Base-by-base conservation (phyloP, 2,888 invertebrate species). In the Apodemia zela region DNA sequence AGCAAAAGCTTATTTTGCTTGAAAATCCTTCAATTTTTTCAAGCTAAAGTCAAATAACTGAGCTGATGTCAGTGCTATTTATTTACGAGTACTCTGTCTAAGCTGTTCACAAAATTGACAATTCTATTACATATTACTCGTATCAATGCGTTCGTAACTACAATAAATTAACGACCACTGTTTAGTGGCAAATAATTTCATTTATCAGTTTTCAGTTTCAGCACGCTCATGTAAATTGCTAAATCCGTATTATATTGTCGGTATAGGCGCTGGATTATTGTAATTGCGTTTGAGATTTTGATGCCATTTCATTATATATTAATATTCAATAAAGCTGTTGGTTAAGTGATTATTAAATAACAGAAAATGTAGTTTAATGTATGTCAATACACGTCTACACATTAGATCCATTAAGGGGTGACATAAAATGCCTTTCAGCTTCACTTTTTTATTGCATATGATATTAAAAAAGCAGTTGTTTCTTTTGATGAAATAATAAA, bases 251-350 rank as follows among this genome's bases (percentile, higher is more conserved):
- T 72, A 77, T 73, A 73, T 72, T 75, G 75, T 74, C 78, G 71
- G 69, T 73, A 66, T 67, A 65, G 66, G 67, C 67, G 67, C 66
- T 68, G 73, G 80, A 81, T 84, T 81, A 84, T 75, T 74, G 77
- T 83, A 78, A 84, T 83, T 81, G 78, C 76, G 77, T 80, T 73
- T 71, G 78, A 77, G 78, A 75, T 47, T 73, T 76, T 75, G 76
- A 72, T 69, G 57, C 63, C 57, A 57, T 21, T 58, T 45, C 18
- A 61, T 67, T 63, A 8, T 6, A 47, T 47, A 17, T 47, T 47
- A 47, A 47, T 47, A 17, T 17, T 47, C 17, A 17, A 47, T 47
- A 47, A 47, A 47, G 47, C 47, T 47, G 15, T 8, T n/a, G 45
- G 2, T 45, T 45, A n/a, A 45, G 7, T n/a, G 45, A 45, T 45